Conservation (phyloP, 2,797 vertebrate species). For the Bryconaethiops microstoma region DNA sequence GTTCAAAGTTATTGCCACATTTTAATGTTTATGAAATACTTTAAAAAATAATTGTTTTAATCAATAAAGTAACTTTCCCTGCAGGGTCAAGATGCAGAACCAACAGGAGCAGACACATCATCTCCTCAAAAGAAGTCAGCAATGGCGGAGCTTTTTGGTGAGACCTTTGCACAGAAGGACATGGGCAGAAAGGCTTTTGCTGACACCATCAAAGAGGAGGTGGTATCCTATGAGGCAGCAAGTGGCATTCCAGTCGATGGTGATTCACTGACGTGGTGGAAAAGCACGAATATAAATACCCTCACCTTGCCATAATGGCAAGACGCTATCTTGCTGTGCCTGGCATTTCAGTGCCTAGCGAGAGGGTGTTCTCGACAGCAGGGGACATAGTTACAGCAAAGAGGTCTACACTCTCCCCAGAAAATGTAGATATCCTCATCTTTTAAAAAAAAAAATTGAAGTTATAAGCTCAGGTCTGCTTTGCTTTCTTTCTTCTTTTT, state of each 20-base stretch:
- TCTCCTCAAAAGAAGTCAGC: not conserved
- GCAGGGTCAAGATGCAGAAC: not conserved
- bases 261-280: slow-evolving; percentile 48
- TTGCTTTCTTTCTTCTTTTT: too few species aligned
- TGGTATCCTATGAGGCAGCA: slow-evolving; percentile 37
- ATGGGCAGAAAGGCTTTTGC: slow-evolving; percentile 27
- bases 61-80: slow-evolving; percentile 1
- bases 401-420: not conserved
- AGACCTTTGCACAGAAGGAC: slow-evolving; percentile 34
- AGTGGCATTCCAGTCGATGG: slow-evolving; percentile 37
- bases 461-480: slow-evolving; percentile 9
- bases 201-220: slow-evolving; percentile 36
- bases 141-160: slow-evolving; percentile 49
- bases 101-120: not conserved
- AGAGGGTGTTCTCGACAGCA: slow-evolving; percentile 14
- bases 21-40: too few species aligned
- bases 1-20: too few species aligned
- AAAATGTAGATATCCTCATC: not conserved
- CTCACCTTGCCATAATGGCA: slow-evolving; percentile 27
- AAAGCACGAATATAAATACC: slow-evolving; percentile 37
- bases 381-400: slow-evolving; percentile 15
- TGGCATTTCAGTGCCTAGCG: slow-evolving; percentile 8
- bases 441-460: slow-evolving; percentile 14
- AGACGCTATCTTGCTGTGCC: not conserved
- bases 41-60: not conserved